Evolutionary conservation across 2,888 invertebrate species (phyloP), one percentile per base, ranked within the genome.

Genomic region (Dynastes tityus): DNA sequence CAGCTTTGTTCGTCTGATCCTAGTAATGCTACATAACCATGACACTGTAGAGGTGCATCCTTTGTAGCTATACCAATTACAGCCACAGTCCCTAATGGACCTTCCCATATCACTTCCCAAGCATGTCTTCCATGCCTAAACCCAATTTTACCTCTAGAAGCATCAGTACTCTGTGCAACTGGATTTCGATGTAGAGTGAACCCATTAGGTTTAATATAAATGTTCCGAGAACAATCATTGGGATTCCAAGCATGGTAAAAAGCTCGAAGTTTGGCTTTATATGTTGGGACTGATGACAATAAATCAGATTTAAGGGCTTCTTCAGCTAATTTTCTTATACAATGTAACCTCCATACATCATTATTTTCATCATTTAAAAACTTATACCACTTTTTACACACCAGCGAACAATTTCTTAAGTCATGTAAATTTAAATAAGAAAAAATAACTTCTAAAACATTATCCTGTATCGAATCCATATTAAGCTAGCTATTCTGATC

Each of bases 101-200:
- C 98, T 90, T 98, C 98, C 98, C 98, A 98, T 89, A 97, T 96
- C 8, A 98, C 95, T 90, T 98, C 98, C 98, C 98, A 98, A 32
- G 97, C 96, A 90, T 98, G 98, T 81, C 98, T 92, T 8, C 98
- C 98, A 87, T 95, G 93, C 84, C 94, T 91, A 88, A 98, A 98
- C 1, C 98, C 96, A 85, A 96, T 94, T 92, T 96, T 98, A 82
- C 93, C 96, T 89, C 95, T 93, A 84, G 94, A 95, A 82, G 96
- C 98, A 90, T 99, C 99, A 79, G 98, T 99, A 89, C 98, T 98
- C 90, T 99, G 99, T 58, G 99, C 99, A 71, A 99, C 97, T 67
- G 99, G 99, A 90, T 98, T 98, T 87, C 99, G 93, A 90, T 99
- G 99, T 85, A 99, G 90, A 27, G 99, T 99, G 88, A 99, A 99